Evolutionary conservation across 2,888 invertebrate genomes (phyloP), one percentile per base, ranked within the genome.

Genomic region (Conus canariensis): DNA sequence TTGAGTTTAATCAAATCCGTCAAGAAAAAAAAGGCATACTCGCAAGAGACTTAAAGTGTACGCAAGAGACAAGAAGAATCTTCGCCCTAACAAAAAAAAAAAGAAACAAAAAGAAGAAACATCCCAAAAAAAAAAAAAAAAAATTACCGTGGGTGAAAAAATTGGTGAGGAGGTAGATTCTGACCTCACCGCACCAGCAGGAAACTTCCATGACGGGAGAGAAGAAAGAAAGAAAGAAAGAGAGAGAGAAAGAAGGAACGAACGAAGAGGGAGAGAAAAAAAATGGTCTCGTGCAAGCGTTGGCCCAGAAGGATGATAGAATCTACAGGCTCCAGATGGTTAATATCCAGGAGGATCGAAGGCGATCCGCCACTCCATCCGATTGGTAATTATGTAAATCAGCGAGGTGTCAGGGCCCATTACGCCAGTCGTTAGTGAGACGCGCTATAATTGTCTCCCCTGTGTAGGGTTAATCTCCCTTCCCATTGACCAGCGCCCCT

Each of bases 311-410:
- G 59, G 25, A 25, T 60, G 85, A 85, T 85, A 85, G 85, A 25
- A 85, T 85, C 85, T 85, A 59, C 58, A 25, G 58, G 60, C 56
- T 60, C 89, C 83, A 85, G 83, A 82, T 85, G 89, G 60, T 89
- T 85, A 89, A 85, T 85, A 89, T 89, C 89, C 60, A 82, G 30
- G n/a, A 25, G 22, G 83, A 89, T 85, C 83, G 70, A 56, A 67
- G 70, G 25, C 83, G 25, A 60, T 70, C 85, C 70, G 77, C 60
- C 89, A 59, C 90, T 89, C 90, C 77, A 90, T 87, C 89, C 90
- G 85, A 87, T 87, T 90, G 90, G 90, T 91, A 90, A 91, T 91
- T 91, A 91, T 91, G 90, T 87, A 91, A 90, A 91, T 91, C 89
- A 88, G 80, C 85, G 89, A 90, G 88, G 89, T 90, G 91, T 91